A percentile compares a stretch with the other conserved stretches of the same genome.
These are phyloP conservation scores for Nestor notabilis DNA, from an alignment of 2,113 vertebrate species.

Conservation along the genomic window DNA sequence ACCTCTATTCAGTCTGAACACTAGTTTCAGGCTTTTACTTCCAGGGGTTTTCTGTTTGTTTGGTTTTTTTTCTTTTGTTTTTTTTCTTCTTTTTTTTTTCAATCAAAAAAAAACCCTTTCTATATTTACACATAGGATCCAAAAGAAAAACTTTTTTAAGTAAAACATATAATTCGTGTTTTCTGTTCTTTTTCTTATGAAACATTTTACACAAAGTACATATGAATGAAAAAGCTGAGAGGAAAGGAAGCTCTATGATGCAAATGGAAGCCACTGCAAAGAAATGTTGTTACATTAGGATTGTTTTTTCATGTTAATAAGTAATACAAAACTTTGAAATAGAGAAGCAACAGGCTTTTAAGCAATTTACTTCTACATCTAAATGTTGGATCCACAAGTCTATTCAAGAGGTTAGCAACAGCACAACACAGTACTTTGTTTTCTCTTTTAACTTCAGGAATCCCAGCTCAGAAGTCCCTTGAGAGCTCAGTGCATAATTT, in stretches of 20 bases:
- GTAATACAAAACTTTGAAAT: not conserved
- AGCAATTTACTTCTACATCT: not conserved
- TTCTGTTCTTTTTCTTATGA: not conserved
- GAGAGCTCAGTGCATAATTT: slow-evolving; percentile 33
- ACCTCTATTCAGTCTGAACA: not conserved
- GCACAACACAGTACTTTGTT: not conserved
- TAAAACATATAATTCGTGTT: not conserved
- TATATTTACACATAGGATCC: not conserved
- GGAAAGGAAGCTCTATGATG: not conserved
- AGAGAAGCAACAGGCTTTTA: not conserved
- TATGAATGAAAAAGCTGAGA: not conserved
- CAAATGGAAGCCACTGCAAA: not conserved
- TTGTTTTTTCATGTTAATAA: not conserved
- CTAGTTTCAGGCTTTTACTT: not conserved
- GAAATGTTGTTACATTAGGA: not conserved
- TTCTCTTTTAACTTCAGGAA: slow-evolving; percentile 23
- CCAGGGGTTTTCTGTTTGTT: not conserved
- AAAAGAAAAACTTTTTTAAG: not conserved
- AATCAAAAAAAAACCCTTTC: not conserved
- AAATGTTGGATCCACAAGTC: not conserved
- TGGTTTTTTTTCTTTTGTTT: not conserved
- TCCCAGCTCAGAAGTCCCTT: not conserved
- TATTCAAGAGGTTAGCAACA: not conserved
- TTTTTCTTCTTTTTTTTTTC: not conserved
- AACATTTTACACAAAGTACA: not conserved